phyloP scores from a whole-genome alignment of 2,113 vertebrate genomes.

The Phaethon lepturus region DNA sequence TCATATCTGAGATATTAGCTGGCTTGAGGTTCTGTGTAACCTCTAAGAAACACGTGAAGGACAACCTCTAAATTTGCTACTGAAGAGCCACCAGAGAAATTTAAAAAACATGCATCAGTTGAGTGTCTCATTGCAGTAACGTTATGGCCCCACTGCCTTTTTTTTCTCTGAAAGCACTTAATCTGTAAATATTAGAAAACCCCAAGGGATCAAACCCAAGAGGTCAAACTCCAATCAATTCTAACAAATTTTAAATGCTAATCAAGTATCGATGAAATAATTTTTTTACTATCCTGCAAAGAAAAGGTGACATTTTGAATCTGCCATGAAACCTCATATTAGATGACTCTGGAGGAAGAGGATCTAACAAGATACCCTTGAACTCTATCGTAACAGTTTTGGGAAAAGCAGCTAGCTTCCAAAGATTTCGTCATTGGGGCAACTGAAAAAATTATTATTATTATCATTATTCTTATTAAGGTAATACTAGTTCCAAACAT shows the following conservation, averaged over 20 bases:
- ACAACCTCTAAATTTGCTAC: background rate
- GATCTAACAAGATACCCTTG: background rate
- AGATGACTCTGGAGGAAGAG: background rate
- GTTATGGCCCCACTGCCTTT: background rate
- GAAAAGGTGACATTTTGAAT: background rate
- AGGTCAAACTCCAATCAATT: background rate
- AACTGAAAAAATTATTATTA: background rate
- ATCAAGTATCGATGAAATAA: background rate
- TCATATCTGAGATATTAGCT: conserved; percentile 6
- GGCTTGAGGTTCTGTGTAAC: background rate
- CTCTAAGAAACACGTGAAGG: conserved; percentile 19
- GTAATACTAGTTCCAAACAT: background rate
- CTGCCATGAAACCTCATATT: background rate
- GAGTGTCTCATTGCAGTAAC: background rate
- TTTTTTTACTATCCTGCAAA: background rate
- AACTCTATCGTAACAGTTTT: fast-evolving
- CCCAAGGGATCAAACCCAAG: background rate
- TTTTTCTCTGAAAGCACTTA: background rate
- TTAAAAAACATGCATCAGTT: background rate
- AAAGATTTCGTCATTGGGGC: background rate
- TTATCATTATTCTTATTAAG: background rate
- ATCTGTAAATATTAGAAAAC: background rate
- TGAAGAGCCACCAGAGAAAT: background rate
- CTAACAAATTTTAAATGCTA: background rate
- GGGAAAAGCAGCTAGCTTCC: background rate